Evolutionary conservation across 1,140 invertebrate species (phyloP).

Genomic region (Ostrea denselamellosa): DNA sequence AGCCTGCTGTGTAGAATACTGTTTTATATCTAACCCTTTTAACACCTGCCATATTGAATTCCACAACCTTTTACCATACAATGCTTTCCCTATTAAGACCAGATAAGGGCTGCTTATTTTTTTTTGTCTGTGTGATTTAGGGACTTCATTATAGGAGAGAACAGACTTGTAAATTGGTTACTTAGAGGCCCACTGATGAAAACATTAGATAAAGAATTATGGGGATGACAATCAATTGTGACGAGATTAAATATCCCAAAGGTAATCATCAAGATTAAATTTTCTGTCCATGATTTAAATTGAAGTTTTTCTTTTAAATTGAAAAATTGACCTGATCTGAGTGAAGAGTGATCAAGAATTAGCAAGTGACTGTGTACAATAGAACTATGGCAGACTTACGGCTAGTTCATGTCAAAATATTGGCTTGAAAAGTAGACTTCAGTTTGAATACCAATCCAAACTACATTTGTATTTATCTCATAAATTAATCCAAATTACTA

Average conservation of each 20-base stretch:
- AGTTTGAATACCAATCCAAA: neutral
- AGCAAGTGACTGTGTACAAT: neutral
- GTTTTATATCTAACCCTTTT: neutral
- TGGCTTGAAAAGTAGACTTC: neutral
- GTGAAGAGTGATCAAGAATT: neutral
- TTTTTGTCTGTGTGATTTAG: neutral
- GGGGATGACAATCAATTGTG: neutral
- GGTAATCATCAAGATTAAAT: neutral
- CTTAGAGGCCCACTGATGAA: neutral
- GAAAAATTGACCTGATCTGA: neutral
- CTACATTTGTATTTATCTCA: neutral
- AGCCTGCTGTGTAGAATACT: neutral
- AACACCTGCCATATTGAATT: constrained; percentile 21
- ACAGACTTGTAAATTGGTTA: neutral
- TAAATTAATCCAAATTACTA: neutral
- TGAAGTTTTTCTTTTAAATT: constrained; percentile 3
- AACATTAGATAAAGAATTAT: neutral
- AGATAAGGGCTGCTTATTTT: neutral
- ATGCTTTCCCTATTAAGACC: neutral
- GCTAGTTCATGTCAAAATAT: neutral
- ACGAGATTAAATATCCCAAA: neutral
- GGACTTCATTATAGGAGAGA: neutral
- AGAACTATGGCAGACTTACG: neutral
- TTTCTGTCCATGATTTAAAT: neutral
- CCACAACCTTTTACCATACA: neutral